Evolutionary conservation across 2,888 invertebrate species (phyloP).

Genomic region (Chydorus sphaericus): DNA sequence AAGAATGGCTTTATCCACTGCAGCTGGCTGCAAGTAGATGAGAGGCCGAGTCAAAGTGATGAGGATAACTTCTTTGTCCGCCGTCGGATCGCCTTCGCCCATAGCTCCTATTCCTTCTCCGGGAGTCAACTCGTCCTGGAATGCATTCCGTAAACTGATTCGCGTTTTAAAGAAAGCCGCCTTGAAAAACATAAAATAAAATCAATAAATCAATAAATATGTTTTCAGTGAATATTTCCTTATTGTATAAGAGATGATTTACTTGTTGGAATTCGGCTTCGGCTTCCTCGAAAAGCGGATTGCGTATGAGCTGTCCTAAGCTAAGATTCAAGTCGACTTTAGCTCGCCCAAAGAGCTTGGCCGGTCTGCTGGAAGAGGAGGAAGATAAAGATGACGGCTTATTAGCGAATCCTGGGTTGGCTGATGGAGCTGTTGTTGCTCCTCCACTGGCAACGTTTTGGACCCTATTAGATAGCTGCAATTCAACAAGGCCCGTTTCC

Average conservation of each 20-base stretch:
- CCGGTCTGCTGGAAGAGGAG: conserved; percentile 2
- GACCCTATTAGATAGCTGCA: conserved; percentile 85
- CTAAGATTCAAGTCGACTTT: conserved; percentile 88
- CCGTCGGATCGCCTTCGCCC: conserved; percentile 17
- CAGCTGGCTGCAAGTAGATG: conserved; percentile 90
- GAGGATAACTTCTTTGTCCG: conserved; percentile 70
- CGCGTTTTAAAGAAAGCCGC: conserved; percentile 25
- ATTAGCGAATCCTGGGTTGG: conserved; percentile 3
- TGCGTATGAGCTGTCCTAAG: conserved; percentile 82
- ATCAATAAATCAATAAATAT: too few species aligned
- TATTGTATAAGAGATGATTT: too few species aligned
- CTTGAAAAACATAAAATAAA: too few species aligned
- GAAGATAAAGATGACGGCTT: conserved; percentile 25
- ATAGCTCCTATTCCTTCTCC: conserved; percentile 15
- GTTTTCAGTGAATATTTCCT: too few species aligned
- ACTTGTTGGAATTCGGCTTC: conserved; percentile 92
- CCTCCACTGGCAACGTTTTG: conserved; percentile 47
- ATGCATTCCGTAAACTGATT: conserved; percentile 51
- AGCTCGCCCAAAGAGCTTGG: conserved; percentile 58
- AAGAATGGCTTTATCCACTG: conserved; percentile 93
- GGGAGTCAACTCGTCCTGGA: conserved; percentile 80
- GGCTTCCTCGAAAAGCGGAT: conserved; percentile 92
- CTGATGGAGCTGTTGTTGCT: too few species aligned
- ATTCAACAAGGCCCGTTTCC: conserved; percentile 85
- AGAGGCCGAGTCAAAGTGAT: conserved; percentile 85